Base-by-base conservation (phyloP, 2,797 vertebrate species). In the Prionace glauca region DNA sequence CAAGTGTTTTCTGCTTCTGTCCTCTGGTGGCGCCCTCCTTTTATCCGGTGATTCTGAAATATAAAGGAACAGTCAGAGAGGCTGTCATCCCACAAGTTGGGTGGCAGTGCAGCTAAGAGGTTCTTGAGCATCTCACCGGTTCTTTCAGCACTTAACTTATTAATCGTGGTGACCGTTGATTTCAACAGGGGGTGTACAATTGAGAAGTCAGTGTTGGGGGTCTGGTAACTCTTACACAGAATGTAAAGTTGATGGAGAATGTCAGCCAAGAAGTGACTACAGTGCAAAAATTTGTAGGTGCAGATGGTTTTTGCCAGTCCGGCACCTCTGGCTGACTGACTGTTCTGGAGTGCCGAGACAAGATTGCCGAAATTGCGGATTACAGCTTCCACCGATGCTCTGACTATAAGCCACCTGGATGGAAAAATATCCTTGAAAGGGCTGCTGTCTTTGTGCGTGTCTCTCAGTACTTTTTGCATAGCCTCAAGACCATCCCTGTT, bases 141-240 rank as follows among this genome's bases (percentile, higher is more conserved):
- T 11, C 69, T 50, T 26, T 94, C 93, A 4, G 41, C 41, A 29
- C 93, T 29, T 45, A 77, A 11, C 16, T 95, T 95, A n/a, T 56
- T 77, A 72, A 95, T 74, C 12, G 93, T 95, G 71, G 71, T 95
- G 45, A 95, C 93, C 7, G 93, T 95, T 12, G 93, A 95, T 32
- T 77, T 95, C 41, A 95, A 41, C 45, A 95, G 71, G 1, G 93
- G 29, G 71, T 95, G 93, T 12, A 77, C 71, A 72, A 95, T 95
- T 69, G 93, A 95, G 71, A 95, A 95, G 29, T 95, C 93, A 18
- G 56, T 41, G 1, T 60, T 32, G 16, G 71, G 26, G 12, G 69
- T 95, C 41, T 95, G 93, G 71, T 77, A 95, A 41, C 93, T 95
- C 32, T 77, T 95, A 16, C 93, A 72, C 71, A 95, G 93, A 69